Evolutionary conservation across 1,140 invertebrate species (phyloP), one percentile per base, ranked within the genome.

Genomic region (Panagrolaimus sp.): DNA sequence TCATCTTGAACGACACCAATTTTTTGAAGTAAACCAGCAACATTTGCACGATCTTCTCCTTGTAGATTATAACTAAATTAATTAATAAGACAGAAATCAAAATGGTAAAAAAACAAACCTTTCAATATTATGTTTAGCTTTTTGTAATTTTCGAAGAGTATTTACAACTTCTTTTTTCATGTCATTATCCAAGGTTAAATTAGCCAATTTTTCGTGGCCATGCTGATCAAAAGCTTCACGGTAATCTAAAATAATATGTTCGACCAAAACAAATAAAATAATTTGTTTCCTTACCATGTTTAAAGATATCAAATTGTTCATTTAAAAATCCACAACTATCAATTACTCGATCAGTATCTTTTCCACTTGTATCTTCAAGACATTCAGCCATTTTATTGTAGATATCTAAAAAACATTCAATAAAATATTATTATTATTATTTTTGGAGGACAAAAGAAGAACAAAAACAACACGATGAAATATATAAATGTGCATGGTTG

Each of bases 111-210:
- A 28, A 6, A 48, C 68, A 73, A 15, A 72, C 71, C 43, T 32
- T 43, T 70, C 69, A 32, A 72, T 63, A 24, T 32, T n/a, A 52
- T 73, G 26, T 62, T 72, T 62, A 12, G 71, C 71, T 44, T 48
- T 45, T 62, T 72, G 71, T 17, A 72, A 45, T 52, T 65, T 71
- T 46, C 71, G 48, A 12, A 69, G n/a, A 26, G 67, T 71, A 28
- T 72, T 72, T 14, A 72, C 71, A 70, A 72, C 68, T 15, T 72
- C 71, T 44, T 71, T 72, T 47, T 70, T 72, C 43, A 72, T 24
- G 15, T 32, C 52, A 1, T 21, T 21, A 46, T 63, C 58, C 43
- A 72, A 24, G 6, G 62, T 64, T 26, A 72, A 45, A 62, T 64
- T 71, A 1, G 69, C 69, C 15, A 71, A 46, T n/a, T 15, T 58